A percentile compares a stretch with the other conserved stretches of the same genome.
Evolutionary conservation across 2,797 vertebrate genomes (phyloP).

Genomic region (Sylvilagus floridanus): DNA sequence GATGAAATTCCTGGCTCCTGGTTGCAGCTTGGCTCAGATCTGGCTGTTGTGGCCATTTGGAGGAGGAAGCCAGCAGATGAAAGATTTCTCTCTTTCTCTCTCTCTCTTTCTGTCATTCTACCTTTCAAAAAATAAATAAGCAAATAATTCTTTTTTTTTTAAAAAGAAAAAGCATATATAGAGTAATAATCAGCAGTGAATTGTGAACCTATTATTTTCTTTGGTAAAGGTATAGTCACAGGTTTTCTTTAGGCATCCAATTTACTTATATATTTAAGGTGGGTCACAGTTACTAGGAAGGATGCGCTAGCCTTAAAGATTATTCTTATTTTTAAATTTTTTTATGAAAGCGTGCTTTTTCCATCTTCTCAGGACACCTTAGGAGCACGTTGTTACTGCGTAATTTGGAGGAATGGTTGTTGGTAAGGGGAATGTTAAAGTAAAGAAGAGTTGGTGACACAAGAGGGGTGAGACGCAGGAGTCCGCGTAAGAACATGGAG

Average conservation of each 20-base stretch:
- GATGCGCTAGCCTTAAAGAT: background rate
- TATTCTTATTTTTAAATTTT: background rate
- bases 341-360: background rate
- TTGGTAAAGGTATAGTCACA: background rate
- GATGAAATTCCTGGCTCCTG: too few species aligned
- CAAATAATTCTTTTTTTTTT: too few species aligned
- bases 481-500: background rate
- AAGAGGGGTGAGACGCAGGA: background rate
- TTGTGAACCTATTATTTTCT: background rate
- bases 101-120: too few species aligned
- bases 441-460: background rate
- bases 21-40: too few species aligned
- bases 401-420: background rate
- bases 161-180: background rate
- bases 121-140: too few species aligned
- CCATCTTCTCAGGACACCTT: background rate
- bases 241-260: background rate
- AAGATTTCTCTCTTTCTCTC: too few species aligned
- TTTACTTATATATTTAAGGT: slow-evolving; percentile 38
- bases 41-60: too few species aligned
- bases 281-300: background rate
- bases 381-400: background rate
- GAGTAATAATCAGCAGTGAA: background rate
- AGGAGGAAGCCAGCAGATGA: too few species aligned
- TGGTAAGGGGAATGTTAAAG: background rate